Percentiles rank a stretch among this genome's conserved stretches.
phyloP scores from a whole-genome alignment of 2,113 vertebrate species.

The Dendropsophus ebraccatus region DNA sequence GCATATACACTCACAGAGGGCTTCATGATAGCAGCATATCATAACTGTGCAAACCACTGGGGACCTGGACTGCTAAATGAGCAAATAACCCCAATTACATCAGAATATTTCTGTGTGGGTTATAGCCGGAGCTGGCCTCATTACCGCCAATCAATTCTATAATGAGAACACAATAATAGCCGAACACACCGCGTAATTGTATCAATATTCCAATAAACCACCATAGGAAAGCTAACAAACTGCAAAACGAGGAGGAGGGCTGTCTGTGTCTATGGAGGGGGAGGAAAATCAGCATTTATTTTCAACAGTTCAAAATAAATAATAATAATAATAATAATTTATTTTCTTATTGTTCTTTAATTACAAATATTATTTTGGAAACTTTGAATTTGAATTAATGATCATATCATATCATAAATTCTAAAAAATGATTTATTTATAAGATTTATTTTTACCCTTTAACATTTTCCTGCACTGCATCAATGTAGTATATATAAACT shows the following conservation, averaged over 20 bases:
- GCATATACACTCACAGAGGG: not conserved
- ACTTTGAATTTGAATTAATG: no score
- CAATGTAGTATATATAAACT: no score
- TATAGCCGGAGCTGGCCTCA: not conserved
- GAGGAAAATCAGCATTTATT: not conserved
- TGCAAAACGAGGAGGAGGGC: not conserved
- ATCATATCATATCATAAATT: no score
- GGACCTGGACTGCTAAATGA: not conserved
- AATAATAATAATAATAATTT: no score
- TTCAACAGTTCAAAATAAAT: no score
- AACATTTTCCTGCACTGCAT: no score
- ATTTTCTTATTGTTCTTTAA: no score
- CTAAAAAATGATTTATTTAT: no score
- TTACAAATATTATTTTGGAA: no score
- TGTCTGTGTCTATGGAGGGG: not conserved
- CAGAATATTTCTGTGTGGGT: slow-evolving; percentile 12
- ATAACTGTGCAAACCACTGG: not conserved
- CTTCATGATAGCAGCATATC: not conserved
- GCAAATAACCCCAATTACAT: slow-evolving; percentile 29
- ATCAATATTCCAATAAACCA: slow-evolving; percentile 36
- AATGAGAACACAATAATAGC: slow-evolving; percentile 19
- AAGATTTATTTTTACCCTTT: no score
- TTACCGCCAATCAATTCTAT: slow-evolving; percentile 33
- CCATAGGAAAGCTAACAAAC: not conserved
- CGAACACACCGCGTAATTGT: not conserved